These are phyloP conservation scores for Drosophila tripunctata DNA, from an alignment of 2,888 invertebrate species.

Conservation along the genomic window DNA sequence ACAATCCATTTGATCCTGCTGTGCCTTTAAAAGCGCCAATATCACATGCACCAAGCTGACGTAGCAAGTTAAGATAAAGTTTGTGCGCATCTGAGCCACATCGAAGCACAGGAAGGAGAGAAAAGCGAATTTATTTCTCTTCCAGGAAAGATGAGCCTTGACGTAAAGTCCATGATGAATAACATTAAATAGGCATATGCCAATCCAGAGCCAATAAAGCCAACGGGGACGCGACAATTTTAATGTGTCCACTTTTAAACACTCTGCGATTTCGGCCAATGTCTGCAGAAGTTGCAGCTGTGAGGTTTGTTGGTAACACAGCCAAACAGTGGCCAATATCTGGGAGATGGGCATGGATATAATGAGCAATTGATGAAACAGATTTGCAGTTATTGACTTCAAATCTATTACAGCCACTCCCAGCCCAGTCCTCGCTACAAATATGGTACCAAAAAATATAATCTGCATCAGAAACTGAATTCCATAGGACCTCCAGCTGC, in stretches of 20 bases:
- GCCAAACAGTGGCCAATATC: conserved; percentile 14
- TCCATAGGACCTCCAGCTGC: not conserved
- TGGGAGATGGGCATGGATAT: conserved; percentile 6
- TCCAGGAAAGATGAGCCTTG: not conserved
- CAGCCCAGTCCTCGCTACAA: not conserved
- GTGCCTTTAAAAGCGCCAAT: conserved; percentile 7
- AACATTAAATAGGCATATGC: not conserved
- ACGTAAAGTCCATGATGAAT: too few relatives aligned
- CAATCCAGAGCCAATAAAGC: conserved; percentile 32
- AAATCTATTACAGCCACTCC: not conserved
- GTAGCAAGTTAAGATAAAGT: conserved; percentile 28
- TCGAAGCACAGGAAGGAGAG: not conserved
- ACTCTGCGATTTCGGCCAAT: conserved; percentile 1
- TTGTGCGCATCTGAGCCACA: conserved; percentile 1
- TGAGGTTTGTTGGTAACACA: conserved; percentile 18
- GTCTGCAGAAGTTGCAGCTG: conserved; percentile 19
- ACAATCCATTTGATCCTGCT: not conserved
- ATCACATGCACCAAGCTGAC: conserved; percentile 18
- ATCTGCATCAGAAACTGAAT: conserved; percentile 1
- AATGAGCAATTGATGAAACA: not conserved
- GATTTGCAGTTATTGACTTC: conserved; percentile 11
- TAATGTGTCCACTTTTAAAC: conserved; percentile 24
- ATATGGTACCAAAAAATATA: not conserved
- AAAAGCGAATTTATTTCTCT: not conserved
- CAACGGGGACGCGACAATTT: conserved; percentile 4